Evolutionary conservation across 2,888 invertebrate genomes (phyloP).

Genomic region (Pheosia gnoma): DNA sequence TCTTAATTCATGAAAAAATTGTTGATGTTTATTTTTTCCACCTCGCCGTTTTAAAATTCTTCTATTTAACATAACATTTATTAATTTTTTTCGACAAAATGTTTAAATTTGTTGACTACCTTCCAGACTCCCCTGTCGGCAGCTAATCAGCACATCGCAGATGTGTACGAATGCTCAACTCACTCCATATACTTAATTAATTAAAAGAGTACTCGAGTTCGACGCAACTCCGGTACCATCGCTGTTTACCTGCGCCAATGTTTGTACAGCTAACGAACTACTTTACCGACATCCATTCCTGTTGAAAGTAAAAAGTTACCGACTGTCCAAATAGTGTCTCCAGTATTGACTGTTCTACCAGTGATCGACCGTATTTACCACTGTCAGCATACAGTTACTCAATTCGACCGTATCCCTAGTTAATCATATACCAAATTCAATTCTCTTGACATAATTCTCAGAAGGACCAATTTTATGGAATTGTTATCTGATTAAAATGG

Average conservation of each 20-base stretch:
- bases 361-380: slow-evolving; percentile 15
- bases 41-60: too few relatives aligned
- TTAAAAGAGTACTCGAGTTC: slow-evolving; percentile 73
- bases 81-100: slow-evolving; percentile 17
- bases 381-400: not conserved
- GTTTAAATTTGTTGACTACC: slow-evolving; percentile 42
- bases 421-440: slow-evolving; percentile 65
- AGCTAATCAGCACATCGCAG: slow-evolving; percentile 56
- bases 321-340: slow-evolving; percentile 25
- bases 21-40: too few relatives aligned
- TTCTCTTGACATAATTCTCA: slow-evolving; percentile 70
- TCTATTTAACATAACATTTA: too few relatives aligned
- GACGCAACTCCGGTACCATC: slow-evolving; percentile 52
- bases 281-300: slow-evolving; percentile 55
- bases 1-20: slow-evolving; percentile 17
- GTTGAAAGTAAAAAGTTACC: slow-evolving; percentile 39
- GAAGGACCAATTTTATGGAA: slow-evolving; percentile 65
- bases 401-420: slow-evolving; percentile 44
- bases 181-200: slow-evolving; percentile 75
- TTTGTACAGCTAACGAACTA: slow-evolving; percentile 75
- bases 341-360: slow-evolving; percentile 7
- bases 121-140: slow-evolving; percentile 40
- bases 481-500: slow-evolving; percentile 77
- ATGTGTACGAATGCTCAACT: slow-evolving; percentile 58
- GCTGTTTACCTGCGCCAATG: slow-evolving; percentile 70